Evolutionary conservation across 2,888 invertebrate genomes (phyloP), one percentile per base, ranked within the genome.

Genomic region (Ennomos fuscantarius): DNA sequence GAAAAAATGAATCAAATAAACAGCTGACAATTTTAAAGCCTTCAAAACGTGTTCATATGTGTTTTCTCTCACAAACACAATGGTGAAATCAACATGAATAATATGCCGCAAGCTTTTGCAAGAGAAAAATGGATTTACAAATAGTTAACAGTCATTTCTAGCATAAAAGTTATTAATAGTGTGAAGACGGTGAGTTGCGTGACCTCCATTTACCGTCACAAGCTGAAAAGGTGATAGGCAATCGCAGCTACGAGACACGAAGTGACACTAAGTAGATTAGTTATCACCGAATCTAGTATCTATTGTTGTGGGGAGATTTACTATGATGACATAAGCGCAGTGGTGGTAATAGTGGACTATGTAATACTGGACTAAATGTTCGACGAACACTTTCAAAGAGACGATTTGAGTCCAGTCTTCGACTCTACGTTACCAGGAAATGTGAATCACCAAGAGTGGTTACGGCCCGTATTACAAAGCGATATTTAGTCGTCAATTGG

Each of bases 121-220:
- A 49, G 44, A 55, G 49, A 43, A 43, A 39, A 46, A n/a, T 32
- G 1, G 1, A 34, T 36, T 34, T 31, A 31, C 44, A 39, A 49
- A 49, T 39, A 31, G 48, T 43, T 37, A 46, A 2, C 36, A 12
- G n/a, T 45, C 9, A 8, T 43, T 24, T 24, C 24, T n/a, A 8
- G 31, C 10, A 9, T 1, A n/a, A 9, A 9, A 46, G 10, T 12
- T 24, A 46, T 37, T 32, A 2, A 42, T n/a, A 15, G 11, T 35
- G n/a, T 2, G 15, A 8, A 46, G 36, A 37, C 24, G 36, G 12
- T 24, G 32, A n/a, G 12, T 6, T 9, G 44, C 44, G 36, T 46
- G 46, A 32, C 47, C 47, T 37, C 47, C 31, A 37, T 47, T n/a
- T 47, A 37, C 31, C 24, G 5, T 13, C n/a, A 1, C 15, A 36